Conservation (phyloP, 1,140 invertebrate genomes). For the Pemphigus obesinymphae region DNA sequence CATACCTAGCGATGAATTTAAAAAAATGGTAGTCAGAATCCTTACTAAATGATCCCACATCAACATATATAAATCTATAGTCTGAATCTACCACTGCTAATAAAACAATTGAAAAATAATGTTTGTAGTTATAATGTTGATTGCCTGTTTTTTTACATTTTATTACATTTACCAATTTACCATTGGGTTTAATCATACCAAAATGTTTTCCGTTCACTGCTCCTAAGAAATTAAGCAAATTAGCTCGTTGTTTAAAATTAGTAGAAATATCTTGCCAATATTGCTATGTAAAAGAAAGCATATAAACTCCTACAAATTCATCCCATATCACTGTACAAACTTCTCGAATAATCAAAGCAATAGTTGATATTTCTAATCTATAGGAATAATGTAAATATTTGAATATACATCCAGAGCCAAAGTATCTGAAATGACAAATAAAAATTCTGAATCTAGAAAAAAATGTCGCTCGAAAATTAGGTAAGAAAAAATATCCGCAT, state of each 20-base stretch:
- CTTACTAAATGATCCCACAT: constrained; percentile 19
- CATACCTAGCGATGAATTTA: constrained; percentile 30
- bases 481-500: too few relatives aligned
- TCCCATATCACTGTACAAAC: constrained; percentile 44
- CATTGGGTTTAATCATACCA: constrained; percentile 16
- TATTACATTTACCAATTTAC: too few relatives aligned
- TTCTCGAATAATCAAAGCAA: constrained; percentile 44
- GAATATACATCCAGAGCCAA: constrained; percentile 45
- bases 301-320: constrained; percentile 40
- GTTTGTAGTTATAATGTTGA: constrained; percentile 44
- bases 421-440: constrained; percentile 41
- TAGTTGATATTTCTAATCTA: constrained; percentile 45
- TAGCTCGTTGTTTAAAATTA: constrained; percentile 4
- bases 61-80: constrained; percentile 4
- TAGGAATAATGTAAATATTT: constrained; percentile 45
- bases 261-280: constrained; percentile 34
- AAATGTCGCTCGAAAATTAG: too few relatives aligned
- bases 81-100: constrained; percentile 7
- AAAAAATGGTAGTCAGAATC: constrained; percentile 38
- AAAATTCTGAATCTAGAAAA: too few relatives aligned
- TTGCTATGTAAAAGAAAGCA: constrained; percentile 41
- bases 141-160: too few relatives aligned
- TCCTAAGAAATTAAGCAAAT: not conserved
- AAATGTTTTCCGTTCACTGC: constrained; percentile 27
- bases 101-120: too few relatives aligned